Evolutionary conservation across 2,113 vertebrate genomes (phyloP).

Genomic region (Zosterops japonicus): DNA sequence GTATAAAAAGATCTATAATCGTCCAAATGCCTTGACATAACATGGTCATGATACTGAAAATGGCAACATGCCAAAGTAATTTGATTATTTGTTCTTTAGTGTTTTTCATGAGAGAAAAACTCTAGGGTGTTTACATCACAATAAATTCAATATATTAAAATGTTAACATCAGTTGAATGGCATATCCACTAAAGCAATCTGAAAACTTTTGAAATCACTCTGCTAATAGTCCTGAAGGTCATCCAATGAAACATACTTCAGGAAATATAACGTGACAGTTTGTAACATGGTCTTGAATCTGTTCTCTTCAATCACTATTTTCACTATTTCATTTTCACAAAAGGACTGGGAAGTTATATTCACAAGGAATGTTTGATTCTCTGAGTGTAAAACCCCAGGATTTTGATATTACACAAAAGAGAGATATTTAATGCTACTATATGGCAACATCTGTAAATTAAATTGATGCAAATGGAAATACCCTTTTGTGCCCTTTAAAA

Average conservation of each 20-base stretch:
- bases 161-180: constrained; percentile 1
- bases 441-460: not conserved
- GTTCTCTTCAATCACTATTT: not conserved
- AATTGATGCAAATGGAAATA: not conserved
- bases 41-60: not conserved
- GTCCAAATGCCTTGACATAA: not conserved
- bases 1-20: not conserved
- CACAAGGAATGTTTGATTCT: not conserved
- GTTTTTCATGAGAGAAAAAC: not conserved
- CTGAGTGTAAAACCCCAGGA: not conserved
- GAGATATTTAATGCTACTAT: not conserved
- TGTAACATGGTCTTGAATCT: not conserved
- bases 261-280: not conserved
- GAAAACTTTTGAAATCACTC: constrained; percentile 12
- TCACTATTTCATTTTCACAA: not conserved
- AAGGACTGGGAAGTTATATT: not conserved
- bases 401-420: not conserved
- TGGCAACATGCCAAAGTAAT: not conserved
- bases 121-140: not conserved
- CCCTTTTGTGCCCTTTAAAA: not conserved
- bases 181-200: constrained; percentile 11
- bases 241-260: not conserved
- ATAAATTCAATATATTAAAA: constrained; percentile 15
- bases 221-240: constrained; percentile 13
- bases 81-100: not conserved